phyloP scores from a whole-genome alignment of 2,888 invertebrate species.

The Tipula lateralis region DNA sequence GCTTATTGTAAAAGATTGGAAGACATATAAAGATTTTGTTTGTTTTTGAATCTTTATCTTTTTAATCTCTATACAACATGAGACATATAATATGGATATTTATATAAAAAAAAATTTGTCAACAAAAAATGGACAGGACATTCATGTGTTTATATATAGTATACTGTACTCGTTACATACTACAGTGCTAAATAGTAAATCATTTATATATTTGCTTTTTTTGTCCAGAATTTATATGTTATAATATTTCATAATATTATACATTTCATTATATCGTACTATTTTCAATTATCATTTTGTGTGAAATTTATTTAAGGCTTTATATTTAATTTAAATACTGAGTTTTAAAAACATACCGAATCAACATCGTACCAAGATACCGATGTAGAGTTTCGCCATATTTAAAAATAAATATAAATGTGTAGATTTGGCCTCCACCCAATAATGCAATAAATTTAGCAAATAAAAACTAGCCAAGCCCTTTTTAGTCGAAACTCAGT shows the following conservation, averaged over 20 bases:
- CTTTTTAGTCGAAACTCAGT: not conserved
- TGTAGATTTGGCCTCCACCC: not conserved
- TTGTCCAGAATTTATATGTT: not conserved
- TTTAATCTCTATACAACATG: not conserved
- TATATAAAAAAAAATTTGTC: not conserved
- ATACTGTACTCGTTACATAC: not conserved
- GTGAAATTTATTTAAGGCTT: not conserved
- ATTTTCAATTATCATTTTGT: not conserved
- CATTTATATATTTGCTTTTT: not conserved
- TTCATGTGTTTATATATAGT: not conserved
- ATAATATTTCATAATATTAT: not conserved
- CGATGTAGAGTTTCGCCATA: not conserved
- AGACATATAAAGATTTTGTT: not conserved
- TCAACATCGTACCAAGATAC: not conserved
- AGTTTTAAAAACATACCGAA: not conserved
- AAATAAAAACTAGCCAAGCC: not conserved
- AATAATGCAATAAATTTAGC: not conserved
- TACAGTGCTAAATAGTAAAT: not conserved
- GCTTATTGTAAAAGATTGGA: not conserved
- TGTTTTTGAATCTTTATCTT: not conserved
- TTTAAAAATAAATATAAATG: not conserved
- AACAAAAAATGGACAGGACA: not conserved
- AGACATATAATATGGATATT: not conserved
- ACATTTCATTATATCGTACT: not conserved
- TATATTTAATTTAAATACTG: not conserved